phyloP scores from a whole-genome alignment of 2,888 invertebrate genomes.

The Pharmacophagus antenor region DNA sequence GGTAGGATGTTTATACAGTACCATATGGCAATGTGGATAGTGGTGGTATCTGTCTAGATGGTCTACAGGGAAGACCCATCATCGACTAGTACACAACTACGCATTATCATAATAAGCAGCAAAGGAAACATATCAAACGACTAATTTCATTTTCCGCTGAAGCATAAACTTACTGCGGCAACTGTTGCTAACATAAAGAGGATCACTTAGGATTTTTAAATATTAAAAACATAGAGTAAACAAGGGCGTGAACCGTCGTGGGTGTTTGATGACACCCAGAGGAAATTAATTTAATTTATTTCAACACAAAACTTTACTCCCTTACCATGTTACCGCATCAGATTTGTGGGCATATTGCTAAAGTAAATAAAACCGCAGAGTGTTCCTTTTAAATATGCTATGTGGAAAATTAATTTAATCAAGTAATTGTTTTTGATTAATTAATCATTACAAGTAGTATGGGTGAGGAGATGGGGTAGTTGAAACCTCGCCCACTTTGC shows the following conservation, averaged over 20 bases:
- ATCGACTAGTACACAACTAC: too few relatives aligned
- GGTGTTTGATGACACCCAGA: not conserved
- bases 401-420: conserved; percentile 6
- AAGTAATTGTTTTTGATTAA: conserved; percentile 49
- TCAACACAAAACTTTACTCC: not conserved
- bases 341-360: not conserved
- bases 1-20: too few relatives aligned
- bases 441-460: conserved; percentile 54
- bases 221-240: not conserved
- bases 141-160: too few relatives aligned
- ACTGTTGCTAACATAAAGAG: too few relatives aligned
- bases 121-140: too few relatives aligned
- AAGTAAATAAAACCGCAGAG: not conserved
- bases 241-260: not conserved
- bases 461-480: conserved; percentile 21
- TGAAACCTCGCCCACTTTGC: conserved; percentile 7
- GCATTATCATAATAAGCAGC: too few relatives aligned
- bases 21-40: too few relatives aligned
- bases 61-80: too few relatives aligned
- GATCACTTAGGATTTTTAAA: too few relatives aligned
- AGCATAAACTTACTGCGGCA: too few relatives aligned
- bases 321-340: too few relatives aligned
- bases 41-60: too few relatives aligned
- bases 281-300: not conserved
- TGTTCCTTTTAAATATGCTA: not conserved